phyloP scores from a whole-genome alignment of 2,797 vertebrate genomes.

The Morelia viridis region DNA sequence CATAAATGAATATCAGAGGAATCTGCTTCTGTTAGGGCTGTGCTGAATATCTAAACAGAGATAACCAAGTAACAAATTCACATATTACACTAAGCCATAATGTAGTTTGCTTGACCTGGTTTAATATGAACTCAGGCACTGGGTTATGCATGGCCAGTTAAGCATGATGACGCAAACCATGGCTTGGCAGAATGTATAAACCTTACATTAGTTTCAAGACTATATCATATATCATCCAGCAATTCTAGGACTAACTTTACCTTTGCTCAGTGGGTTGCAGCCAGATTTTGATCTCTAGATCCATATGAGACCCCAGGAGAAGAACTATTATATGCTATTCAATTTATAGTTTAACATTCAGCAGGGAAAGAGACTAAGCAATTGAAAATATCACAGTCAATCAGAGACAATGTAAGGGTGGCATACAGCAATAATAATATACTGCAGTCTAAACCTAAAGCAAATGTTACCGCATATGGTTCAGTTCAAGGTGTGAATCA shows the following conservation, averaged over 20 bases:
- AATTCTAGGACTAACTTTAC: background rate
- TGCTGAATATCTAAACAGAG: background rate
- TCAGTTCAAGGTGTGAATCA: background rate
- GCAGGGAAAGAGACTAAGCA: background rate
- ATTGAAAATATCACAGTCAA: background rate
- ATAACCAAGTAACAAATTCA: too few relatives aligned
- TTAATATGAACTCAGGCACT: too few relatives aligned
- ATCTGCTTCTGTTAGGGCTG: background rate
- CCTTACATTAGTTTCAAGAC: too few relatives aligned
- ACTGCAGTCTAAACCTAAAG: background rate
- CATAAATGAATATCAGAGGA: background rate
- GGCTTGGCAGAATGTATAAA: too few relatives aligned
- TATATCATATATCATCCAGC: background rate
- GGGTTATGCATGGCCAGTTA: too few relatives aligned
- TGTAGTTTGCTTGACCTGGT: too few relatives aligned
- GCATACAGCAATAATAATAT: background rate
- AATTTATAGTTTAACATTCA: background rate
- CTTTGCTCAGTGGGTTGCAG: background rate
- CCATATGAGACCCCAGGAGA: background rate
- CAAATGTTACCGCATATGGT: too few relatives aligned
- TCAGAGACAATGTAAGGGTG: background rate
- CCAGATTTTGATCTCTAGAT: background rate
- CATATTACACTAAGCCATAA: too few relatives aligned
- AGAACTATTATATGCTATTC: background rate
- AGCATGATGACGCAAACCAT: too few relatives aligned